Evolutionary conservation across 2,113 vertebrate species (phyloP), one percentile per base, ranked within the genome.

Genomic region (Silurus asotus): DNA sequence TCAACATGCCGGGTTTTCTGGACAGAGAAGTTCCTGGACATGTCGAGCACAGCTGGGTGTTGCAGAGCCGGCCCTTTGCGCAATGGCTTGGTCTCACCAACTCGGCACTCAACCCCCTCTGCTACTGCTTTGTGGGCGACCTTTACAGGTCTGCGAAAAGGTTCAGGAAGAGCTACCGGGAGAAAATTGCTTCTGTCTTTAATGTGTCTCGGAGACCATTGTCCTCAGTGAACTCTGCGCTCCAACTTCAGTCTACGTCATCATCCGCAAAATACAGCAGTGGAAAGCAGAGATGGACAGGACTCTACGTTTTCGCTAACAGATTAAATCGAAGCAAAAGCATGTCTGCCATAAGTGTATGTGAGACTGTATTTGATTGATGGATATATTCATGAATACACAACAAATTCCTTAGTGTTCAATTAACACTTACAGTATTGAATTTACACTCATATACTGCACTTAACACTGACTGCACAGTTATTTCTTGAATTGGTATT

Each of bases 71-170:
- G 84, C 92, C 93, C 3, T 94, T 93, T 61, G 92, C 92, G 53
- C 93, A 93, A 59, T 94, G 93, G 93, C 87, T 94, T 25, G 93
- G 93, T 51, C 90, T 94, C 17, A 94, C 93, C 85, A 94, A 94
- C 81, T 94, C 93, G 0, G 90, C 93, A 8, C 91, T 94, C 37
- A 94, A 94, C 61, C 93, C 93, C 0, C 90, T 94, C 1, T 94
- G 93, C 81, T 94, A 94, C 86, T 94, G 93, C 76, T 93, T 94
- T 77, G 88, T 94, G 45, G 93, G 93, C 0, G 92, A 94, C 70
- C 64, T 94, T 53, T 92, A 93, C 85, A 86, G 93, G 84, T 94
- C 93, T 3, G 93, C 92, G 1, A 91, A 92, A 77, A 89, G 88
- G 76, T 88, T 94, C 74, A 81, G 91, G 69, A 88, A 90, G 37